These are phyloP conservation scores for Leucozona laternaria DNA, from an alignment of 2,888 invertebrate species.

Conservation along the genomic window DNA sequence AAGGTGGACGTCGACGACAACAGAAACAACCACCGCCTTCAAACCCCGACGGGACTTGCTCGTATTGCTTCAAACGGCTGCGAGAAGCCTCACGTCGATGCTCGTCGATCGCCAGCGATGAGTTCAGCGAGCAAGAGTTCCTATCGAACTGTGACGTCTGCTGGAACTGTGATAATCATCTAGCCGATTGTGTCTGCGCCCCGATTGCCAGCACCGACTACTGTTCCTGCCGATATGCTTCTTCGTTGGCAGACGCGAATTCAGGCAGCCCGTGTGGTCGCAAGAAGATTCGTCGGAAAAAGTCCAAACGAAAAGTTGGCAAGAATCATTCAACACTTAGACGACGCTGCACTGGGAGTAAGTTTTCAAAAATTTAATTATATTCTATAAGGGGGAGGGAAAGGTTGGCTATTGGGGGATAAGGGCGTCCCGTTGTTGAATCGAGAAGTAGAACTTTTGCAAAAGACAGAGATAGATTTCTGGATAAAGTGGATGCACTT, in stretches of 20 bases:
- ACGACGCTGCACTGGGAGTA: slow-evolving; percentile 74
- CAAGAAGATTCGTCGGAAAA: slow-evolving; percentile 77
- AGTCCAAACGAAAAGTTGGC: slow-evolving; percentile 77
- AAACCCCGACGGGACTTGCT: slow-evolving; percentile 73
- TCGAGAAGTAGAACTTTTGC: slow-evolving; percentile 1
- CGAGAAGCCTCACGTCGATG: slow-evolving; percentile 62
- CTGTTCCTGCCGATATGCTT: slow-evolving; percentile 60
- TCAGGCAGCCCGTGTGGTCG: slow-evolving; percentile 62
- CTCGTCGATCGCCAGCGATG: slow-evolving; percentile 77
- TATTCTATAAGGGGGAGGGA: neutral
- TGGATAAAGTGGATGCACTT: slow-evolving; percentile 53
- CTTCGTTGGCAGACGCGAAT: slow-evolving; percentile 11
- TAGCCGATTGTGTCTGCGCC: slow-evolving; percentile 76
- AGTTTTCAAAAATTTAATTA: slow-evolving; percentile 68
- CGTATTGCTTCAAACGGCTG: slow-evolving; percentile 70
- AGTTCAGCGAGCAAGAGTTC: slow-evolving; percentile 78
- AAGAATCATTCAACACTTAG: slow-evolving; percentile 78
- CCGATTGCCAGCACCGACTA: slow-evolving; percentile 40
- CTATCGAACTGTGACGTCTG: slow-evolving; percentile 78
- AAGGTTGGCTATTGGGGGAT: neutral
- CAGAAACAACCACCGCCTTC: slow-evolving; percentile 25
- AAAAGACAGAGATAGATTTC: slow-evolving; percentile 15
- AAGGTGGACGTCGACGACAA: slow-evolving; percentile 49
- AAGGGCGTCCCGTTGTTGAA: neutral
- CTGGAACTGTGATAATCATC: slow-evolving; percentile 77